These are phyloP conservation scores for Hydrozoanthus tunicans DNA, from an alignment of 64 coral and sea anemone species.

Conservation along the genomic window DNA sequence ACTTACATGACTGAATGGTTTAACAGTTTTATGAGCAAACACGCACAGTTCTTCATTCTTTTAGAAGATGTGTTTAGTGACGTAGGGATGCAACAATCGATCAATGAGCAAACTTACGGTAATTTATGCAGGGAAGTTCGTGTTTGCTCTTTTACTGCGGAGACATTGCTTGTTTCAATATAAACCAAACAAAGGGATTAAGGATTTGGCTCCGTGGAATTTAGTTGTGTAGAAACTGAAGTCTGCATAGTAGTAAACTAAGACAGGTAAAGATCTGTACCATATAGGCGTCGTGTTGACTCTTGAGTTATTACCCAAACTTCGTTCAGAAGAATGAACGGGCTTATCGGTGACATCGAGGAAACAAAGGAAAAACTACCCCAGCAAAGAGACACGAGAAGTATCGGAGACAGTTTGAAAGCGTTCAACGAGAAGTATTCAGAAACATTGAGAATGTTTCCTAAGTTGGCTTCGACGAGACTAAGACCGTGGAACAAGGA, in stretches of 20 bases:
- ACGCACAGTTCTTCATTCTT: slow-evolving; percentile 23
- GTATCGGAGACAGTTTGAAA: slow-evolving; percentile 21
- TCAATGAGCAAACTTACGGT: no score
- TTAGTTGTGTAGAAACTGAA: neutral
- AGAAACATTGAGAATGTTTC: slow-evolving; percentile 40
- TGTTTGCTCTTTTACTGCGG: neutral
- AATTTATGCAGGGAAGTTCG: neutral
- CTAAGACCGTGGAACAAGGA: neutral
- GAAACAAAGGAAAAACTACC: neutral
- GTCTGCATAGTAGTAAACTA: neutral
- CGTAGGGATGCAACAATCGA: no score
- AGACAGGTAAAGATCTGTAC: neutral
- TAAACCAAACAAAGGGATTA: slow-evolving; percentile 16
- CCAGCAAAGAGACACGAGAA: neutral
- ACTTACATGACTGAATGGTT: neutral
- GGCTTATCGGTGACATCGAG: neutral
- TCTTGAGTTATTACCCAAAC: slow-evolving; percentile 9
- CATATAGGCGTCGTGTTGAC: neutral
- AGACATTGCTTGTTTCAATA: neutral
- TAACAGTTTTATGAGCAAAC: slow-evolving; percentile 25
- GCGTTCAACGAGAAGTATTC: slow-evolving; percentile 32
- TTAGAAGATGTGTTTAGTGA: no score
- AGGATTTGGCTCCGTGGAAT: neutral
- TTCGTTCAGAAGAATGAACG: slow-evolving; percentile 7
- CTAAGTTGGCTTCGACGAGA: slow-evolving; percentile 13